Percentiles rank a stretch among this genome's conserved stretches.
These are phyloP conservation scores for Habrosyne pyritoides DNA, from an alignment of 2,888 invertebrate species.

Conservation along the genomic window DNA sequence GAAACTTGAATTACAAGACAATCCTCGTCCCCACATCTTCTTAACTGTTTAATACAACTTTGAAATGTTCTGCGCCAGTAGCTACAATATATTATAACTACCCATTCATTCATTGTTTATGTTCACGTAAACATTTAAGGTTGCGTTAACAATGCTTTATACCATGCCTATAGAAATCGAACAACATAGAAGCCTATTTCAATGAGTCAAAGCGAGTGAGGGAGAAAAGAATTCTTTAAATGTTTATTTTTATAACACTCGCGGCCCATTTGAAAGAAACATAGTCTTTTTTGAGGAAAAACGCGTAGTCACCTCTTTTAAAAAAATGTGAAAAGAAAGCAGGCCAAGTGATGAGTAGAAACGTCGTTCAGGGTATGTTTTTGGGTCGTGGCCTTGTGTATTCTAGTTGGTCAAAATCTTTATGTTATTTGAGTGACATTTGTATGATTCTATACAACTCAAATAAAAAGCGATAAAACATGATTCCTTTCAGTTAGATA, in stretches of 20 bases:
- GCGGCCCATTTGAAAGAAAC: slow-evolving; percentile 25
- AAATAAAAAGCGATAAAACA: slow-evolving; percentile 2
- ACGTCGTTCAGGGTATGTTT: slow-evolving; percentile 42
- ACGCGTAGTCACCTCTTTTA: slow-evolving; percentile 63
- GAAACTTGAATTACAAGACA: slow-evolving; percentile 18
- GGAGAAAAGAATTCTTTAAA: slow-evolving; percentile 39
- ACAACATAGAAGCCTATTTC: slow-evolving; percentile 31
- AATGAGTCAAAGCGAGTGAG: slow-evolving; percentile 18
- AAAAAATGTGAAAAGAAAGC: slow-evolving; percentile 60
- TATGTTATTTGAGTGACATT: slow-evolving; percentile 22
- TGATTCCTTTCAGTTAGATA: background rate
- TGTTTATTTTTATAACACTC: slow-evolving; percentile 52
- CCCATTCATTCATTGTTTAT: slow-evolving; percentile 26
- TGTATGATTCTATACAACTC: slow-evolving; percentile 10
- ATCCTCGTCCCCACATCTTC: slow-evolving; percentile 18
- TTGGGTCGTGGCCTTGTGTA: slow-evolving; percentile 54
- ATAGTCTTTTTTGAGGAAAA: slow-evolving; percentile 44
- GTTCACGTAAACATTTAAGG: slow-evolving; percentile 32
- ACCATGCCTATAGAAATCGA: slow-evolving; percentile 18
- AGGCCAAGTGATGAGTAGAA: slow-evolving; percentile 48
- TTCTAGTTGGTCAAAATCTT: slow-evolving; percentile 41
- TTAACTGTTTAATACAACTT: slow-evolving; percentile 23
- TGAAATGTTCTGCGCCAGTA: slow-evolving; percentile 4
- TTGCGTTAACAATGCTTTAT: slow-evolving; percentile 27
- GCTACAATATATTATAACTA: background rate